phyloP scores from a whole-genome alignment of 2,888 invertebrate genomes.

The Blera fallax region DNA sequence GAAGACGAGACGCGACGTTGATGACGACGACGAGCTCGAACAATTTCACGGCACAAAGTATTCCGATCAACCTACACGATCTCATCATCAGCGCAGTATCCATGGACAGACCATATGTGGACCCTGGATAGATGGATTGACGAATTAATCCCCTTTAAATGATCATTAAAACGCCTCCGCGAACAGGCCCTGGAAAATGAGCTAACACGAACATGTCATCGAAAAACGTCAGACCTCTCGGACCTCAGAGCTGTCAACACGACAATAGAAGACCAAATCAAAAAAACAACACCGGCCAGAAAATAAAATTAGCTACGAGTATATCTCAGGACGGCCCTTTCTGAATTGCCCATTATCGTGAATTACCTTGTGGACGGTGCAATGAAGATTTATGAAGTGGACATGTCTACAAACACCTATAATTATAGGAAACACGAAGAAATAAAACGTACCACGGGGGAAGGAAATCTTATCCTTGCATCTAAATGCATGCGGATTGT shows the following conservation, averaged over 20 bases:
- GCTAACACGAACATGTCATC: constrained; percentile 16
- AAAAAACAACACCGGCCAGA: not conserved
- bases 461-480: constrained; percentile 57
- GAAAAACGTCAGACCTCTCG: constrained; percentile 54
- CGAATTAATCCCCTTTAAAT: constrained; percentile 70
- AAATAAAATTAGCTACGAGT: no score
- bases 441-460: constrained; percentile 14
- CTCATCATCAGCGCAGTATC: constrained; percentile 20
- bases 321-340: constrained; percentile 52
- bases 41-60: constrained; percentile 32
- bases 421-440: constrained; percentile 66
- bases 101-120: constrained; percentile 60
- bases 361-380: constrained; percentile 67
- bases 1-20: not conserved
- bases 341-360: constrained; percentile 66
- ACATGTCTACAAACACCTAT: constrained; percentile 73
- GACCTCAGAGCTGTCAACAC: constrained; percentile 60
- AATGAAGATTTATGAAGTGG: constrained; percentile 73
- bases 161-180: constrained; percentile 65
- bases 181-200: not conserved
- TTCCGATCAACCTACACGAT: constrained; percentile 50
- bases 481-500: constrained; percentile 70
- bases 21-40: constrained; percentile 14
- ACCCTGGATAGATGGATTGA: constrained; percentile 57
- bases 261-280: constrained; percentile 39